phyloP scores from a whole-genome alignment of 2,797 vertebrate genomes.

The Dryobates pubescens region DNA sequence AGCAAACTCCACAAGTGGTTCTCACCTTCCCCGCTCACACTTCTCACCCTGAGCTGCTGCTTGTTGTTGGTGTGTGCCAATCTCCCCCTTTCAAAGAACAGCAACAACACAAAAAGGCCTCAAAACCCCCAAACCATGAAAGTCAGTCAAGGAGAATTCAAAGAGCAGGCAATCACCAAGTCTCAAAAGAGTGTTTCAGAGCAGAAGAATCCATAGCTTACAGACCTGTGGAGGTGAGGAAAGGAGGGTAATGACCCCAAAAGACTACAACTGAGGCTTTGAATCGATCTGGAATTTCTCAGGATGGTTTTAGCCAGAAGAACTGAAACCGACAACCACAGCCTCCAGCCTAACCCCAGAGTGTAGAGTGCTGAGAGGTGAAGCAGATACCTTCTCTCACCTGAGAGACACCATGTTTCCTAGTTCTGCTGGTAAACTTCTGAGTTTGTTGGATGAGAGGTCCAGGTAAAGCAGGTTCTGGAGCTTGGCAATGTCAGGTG shows the following conservation, averaged over 20 bases:
- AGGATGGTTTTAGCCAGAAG: neutral
- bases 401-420: slow-evolving; percentile 99
- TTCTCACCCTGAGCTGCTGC: neutral
- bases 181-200: neutral
- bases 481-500: slow-evolving; percentile 98
- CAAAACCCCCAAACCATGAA: neutral
- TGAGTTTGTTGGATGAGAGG: slow-evolving; percentile 99
- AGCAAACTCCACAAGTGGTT: neutral
- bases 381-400: slow-evolving; percentile 72
- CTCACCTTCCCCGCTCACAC: neutral
- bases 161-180: neutral
- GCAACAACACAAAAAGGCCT: neutral
- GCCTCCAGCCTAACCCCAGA: fast-evolving
- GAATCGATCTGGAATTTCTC: neutral
- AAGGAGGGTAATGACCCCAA: neutral
- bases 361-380: neutral
- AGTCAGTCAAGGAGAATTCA: neutral
- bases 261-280: neutral
- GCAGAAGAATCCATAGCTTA: neutral
- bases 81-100: neutral
- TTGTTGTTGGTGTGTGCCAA: neutral
- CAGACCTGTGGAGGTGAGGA: neutral
- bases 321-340: neutral
- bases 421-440: slow-evolving; percentile 98
- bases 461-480: slow-evolving; percentile 98